Conservation (phyloP, 2,888 invertebrate genomes). For the Deilephila elpenor region DNA sequence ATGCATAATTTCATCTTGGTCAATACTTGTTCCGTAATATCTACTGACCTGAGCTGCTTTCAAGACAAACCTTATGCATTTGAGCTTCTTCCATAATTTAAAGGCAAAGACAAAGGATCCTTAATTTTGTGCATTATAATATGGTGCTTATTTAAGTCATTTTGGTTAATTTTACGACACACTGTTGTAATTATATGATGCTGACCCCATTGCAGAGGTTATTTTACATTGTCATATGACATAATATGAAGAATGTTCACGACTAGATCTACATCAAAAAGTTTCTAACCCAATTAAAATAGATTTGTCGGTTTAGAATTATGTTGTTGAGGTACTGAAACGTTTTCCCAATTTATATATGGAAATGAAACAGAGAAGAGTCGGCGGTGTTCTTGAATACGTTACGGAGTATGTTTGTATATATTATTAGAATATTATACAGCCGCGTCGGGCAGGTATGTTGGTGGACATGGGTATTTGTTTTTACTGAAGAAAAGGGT, state of each 20-base stretch:
- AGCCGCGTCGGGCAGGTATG: conserved; percentile 41
- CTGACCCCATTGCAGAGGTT: not conserved
- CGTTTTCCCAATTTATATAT: conserved; percentile 19
- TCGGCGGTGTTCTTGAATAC: conserved; percentile 21
- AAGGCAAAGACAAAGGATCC: not conserved
- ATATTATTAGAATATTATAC: conserved; percentile 54
- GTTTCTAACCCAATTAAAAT: not conserved
- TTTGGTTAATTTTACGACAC: not conserved
- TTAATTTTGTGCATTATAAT: not conserved
- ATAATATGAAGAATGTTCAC: not conserved
- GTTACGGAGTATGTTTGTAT: conserved; percentile 35
- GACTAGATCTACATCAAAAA: not conserved
- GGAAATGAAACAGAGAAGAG: conserved; percentile 6
- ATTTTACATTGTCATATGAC: conserved; percentile 5
- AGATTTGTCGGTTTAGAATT: not conserved
- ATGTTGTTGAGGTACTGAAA: conserved; percentile 22
- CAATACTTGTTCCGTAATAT: conserved; percentile 31
- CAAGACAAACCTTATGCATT: not conserved
- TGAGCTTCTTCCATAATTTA: not conserved
- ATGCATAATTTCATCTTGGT: conserved; percentile 46
- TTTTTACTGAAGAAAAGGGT: conserved; percentile 58
- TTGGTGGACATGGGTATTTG: conserved; percentile 48
- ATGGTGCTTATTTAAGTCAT: not conserved
- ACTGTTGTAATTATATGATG: not conserved
- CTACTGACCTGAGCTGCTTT: too few relatives aligned